phyloP scores from a whole-genome alignment of 2,888 invertebrate genomes.

The Hyalella azteca region DNA sequence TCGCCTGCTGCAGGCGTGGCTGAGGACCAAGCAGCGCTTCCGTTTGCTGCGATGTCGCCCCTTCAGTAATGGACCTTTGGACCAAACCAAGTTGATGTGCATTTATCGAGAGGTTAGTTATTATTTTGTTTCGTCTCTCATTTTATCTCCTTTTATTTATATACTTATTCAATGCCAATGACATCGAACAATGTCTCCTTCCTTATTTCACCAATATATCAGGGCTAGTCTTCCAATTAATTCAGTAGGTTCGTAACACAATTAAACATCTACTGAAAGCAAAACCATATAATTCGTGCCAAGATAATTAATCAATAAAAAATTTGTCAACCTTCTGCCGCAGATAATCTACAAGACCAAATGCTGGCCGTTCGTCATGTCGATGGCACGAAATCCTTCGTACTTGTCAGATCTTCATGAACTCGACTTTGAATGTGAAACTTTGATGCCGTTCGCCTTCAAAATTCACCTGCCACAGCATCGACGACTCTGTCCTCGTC shows the following conservation, averaged over 20 bases:
- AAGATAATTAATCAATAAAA: too few species aligned
- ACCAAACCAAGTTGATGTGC: not conserved
- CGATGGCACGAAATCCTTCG: not conserved
- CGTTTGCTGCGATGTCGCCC: not conserved
- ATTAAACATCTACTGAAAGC: too few species aligned
- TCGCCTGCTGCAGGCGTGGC: constrained; percentile 5
- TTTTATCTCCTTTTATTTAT: too few species aligned
- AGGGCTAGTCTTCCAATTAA: too few species aligned
- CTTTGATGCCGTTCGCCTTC: not conserved
- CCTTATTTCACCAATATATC: too few species aligned
- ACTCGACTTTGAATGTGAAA: not conserved
- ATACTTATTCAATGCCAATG: too few species aligned
- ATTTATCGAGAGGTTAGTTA: not conserved
- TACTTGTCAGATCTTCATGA: not conserved
- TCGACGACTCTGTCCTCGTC: constrained; percentile 41
- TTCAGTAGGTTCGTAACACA: too few species aligned
- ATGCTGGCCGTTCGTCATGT: not conserved
- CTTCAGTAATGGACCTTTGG: not conserved
- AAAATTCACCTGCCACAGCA: constrained; percentile 15
- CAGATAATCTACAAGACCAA: not conserved
- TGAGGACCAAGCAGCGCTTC: not conserved
- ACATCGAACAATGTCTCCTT: too few species aligned
- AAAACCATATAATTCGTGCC: too few species aligned
- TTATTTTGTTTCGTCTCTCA: too few species aligned
- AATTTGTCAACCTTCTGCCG: too few species aligned